Evolutionary conservation across 2,113 vertebrate species (phyloP), one percentile per base, ranked within the genome.

Genomic region (Syngnathus typhle): DNA sequence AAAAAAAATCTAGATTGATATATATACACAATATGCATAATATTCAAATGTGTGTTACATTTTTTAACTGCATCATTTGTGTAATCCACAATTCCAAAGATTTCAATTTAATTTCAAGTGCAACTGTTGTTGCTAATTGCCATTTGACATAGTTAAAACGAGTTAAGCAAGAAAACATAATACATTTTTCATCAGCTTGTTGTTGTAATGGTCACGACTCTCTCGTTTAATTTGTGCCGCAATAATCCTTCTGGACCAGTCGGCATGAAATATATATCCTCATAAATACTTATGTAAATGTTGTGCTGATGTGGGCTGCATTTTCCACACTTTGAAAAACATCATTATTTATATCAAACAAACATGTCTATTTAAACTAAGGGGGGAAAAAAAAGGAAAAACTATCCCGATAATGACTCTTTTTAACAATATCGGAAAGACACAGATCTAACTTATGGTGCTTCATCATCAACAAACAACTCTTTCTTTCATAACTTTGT

Each of bases 181-280:
- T 92, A 8, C 84, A 86, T 87, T 85, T 93, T 94, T 93, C 71
- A 83, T 90, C 77, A 69, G 79, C 80, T 89, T 19, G 3, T 89
- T 93, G 85, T 89, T 90, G 80, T 92, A 91, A 91, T 85, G 78
- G 82, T 74, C 89, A 85, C 90, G 78, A 90, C 78, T 89, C 74
- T 83, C 76, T 82, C 79, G n/a, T n/a, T 91, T 93, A 90, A 92
- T 90, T 85, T 90, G 80, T 90, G 70, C 89, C 83, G 72, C 79
- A 87, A 74, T 77, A 89, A 87, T 90, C 88, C 82, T 90, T 87
- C 87, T 85, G 77, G 84, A 87, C 90, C 88, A 91, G 85, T 79
- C 91, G 88, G 84, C 87, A 89, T 94, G 90, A 93, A 92, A 89
- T 93, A 90, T 71, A 90, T 47, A 88, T 92, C 87, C 71, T 78